Evolutionary conservation across 2,888 invertebrate species (phyloP).

Genomic region (Cephalotes varians): DNA sequence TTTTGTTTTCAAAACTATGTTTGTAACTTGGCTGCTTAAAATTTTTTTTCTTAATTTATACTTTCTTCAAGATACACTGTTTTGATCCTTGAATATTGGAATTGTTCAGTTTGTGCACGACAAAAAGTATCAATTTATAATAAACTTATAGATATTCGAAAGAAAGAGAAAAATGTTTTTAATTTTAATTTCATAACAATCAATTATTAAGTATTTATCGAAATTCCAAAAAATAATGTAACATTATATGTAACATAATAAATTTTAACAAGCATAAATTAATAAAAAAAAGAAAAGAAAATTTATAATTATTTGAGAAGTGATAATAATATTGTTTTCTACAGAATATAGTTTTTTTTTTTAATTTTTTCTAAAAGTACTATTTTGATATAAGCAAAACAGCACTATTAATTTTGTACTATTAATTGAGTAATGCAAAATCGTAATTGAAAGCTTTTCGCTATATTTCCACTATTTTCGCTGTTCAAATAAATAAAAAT

Average conservation of each 20-base stretch:
- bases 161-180: not conserved
- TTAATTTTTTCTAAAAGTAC: not conserved
- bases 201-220: not conserved
- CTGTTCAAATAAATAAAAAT: not conserved
- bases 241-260: slow-evolving; percentile 3
- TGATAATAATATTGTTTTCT: not conserved
- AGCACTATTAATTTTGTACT: not conserved
- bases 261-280: not conserved
- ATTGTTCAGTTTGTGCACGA: not conserved
- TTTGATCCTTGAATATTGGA: not conserved
- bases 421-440: not conserved
- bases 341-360: not conserved
- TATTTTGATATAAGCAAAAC: not conserved
- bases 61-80: not conserved
- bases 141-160: not conserved
- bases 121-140: no score
- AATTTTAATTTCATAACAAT: slow-evolving; percentile 1
- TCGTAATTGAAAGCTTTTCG: not conserved
- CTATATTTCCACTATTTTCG: not conserved
- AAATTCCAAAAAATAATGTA: not conserved
- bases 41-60: slow-evolving; percentile 1
- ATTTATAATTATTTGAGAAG: not conserved
- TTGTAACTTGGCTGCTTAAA: not conserved
- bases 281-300: not conserved
- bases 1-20: slow-evolving; percentile 25